A percentile compares a stretch with the other conserved stretches of the same genome.
Evolutionary conservation across 2,797 vertebrate species (phyloP).

Genomic region (Triplophysa yarkandensis): DNA sequence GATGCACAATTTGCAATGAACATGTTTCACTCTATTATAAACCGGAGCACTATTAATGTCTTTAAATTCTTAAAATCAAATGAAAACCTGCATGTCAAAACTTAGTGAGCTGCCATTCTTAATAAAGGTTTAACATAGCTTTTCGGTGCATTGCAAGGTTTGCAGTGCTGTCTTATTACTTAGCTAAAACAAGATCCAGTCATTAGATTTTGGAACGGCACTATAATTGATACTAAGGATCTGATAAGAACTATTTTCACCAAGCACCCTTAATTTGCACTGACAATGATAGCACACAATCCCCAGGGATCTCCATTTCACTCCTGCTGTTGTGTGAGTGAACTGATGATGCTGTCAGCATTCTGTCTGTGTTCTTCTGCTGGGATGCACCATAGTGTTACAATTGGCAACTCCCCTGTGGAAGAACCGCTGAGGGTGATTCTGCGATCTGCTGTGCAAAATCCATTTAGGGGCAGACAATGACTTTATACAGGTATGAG

Average conservation of each 20-base stretch:
- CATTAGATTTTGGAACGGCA: background rate
- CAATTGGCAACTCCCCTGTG: conserved; percentile 41
- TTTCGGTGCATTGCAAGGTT: background rate
- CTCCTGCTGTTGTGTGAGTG: conserved; percentile 31
- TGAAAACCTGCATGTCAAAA: background rate
- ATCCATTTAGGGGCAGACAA: background rate
- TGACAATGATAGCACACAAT: conserved; percentile 7
- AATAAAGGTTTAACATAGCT: background rate
- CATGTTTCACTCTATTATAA: background rate
- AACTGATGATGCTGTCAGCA: conserved; percentile 48
- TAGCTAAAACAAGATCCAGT: background rate
- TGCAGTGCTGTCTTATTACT: background rate
- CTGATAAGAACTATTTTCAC: background rate
- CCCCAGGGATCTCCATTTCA: conserved; percentile 1
- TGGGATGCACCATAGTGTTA: conserved; percentile 5
- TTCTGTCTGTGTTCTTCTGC: conserved; percentile 30
- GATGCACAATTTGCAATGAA: background rate
- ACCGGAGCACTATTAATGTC: background rate
- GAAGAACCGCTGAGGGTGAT: conserved; percentile 42
- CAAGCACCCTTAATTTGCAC: background rate
- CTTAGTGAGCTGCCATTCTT: background rate
- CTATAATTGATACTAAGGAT: background rate
- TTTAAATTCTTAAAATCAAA: background rate
- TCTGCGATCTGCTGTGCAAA: conserved; percentile 36
- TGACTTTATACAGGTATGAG: background rate